phyloP scores from a whole-genome alignment of 2,888 invertebrate species.

The Himalopsyche anomala region DNA sequence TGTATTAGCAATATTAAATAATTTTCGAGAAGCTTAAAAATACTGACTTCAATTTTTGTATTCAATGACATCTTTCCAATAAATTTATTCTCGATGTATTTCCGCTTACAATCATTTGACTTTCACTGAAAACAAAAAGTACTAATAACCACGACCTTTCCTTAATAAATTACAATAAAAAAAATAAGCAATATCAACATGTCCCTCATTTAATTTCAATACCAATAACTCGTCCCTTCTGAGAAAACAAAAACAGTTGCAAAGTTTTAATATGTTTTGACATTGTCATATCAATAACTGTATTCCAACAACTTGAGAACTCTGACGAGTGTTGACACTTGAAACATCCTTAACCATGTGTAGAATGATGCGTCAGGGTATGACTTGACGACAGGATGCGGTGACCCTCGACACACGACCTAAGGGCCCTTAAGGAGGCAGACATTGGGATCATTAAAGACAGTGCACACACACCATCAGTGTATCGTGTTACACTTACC shows the following conservation, averaged over 20 bases:
- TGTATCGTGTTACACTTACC: neutral
- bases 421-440: neutral
- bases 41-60: no score
- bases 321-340: constrained; percentile 26
- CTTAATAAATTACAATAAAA: no score
- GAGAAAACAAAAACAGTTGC: constrained; percentile 1
- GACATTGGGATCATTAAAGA: constrained; percentile 22
- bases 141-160: no score
- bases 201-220: neutral
- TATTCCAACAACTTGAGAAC: neutral
- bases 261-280: neutral
- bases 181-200: neutral
- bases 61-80: no score
- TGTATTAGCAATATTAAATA: no score
- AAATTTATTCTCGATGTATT: no score
- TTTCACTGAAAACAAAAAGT: no score
- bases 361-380: constrained; percentile 2
- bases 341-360: neutral
- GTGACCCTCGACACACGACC: constrained; percentile 21
- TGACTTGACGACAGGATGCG: constrained; percentile 31
- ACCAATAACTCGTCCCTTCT: no score
- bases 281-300: constrained; percentile 7
- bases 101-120: no score
- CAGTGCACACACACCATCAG: constrained; percentile 8
- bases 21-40: no score